These are phyloP conservation scores for Anas flavirostris DNA, from an alignment of 2,797 vertebrate genomes.

Conservation along the genomic window DNA sequence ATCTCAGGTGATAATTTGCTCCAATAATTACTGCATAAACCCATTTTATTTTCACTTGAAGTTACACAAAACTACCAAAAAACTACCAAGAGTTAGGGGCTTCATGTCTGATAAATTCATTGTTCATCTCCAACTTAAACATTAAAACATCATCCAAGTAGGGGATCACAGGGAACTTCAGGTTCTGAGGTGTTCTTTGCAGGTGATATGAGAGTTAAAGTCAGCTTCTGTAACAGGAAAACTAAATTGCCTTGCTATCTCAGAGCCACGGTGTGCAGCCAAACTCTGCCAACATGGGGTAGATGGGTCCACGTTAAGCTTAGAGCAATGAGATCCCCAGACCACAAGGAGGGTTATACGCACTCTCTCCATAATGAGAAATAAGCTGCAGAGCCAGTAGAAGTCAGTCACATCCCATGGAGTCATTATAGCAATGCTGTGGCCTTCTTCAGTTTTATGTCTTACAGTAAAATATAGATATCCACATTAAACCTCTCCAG, in stretches of 20 bases:
- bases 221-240: too few relatives aligned
- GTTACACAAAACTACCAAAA: neutral
- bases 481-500: neutral
- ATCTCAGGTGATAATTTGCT: neutral
- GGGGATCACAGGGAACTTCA: neutral
- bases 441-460: neutral
- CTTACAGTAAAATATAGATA: neutral
- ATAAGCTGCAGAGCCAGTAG: neutral
- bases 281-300: neutral
- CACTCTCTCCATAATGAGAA: neutral
- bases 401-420: neutral
- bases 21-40: neutral
- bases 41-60: neutral
- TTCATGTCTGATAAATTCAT: neutral
- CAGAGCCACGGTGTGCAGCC: neutral
- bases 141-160: neutral
- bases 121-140: neutral
- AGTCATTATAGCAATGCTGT: neutral
- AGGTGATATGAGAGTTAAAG: neutral
- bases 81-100: too few relatives aligned
- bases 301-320: accelerated
- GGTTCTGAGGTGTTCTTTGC: neutral
- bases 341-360: accelerated
- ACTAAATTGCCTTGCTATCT: too few relatives aligned
- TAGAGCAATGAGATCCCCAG: neutral